These are phyloP conservation scores for Parthenolecanium corni DNA, from an alignment of 2,888 invertebrate genomes.

Conservation along the genomic window DNA sequence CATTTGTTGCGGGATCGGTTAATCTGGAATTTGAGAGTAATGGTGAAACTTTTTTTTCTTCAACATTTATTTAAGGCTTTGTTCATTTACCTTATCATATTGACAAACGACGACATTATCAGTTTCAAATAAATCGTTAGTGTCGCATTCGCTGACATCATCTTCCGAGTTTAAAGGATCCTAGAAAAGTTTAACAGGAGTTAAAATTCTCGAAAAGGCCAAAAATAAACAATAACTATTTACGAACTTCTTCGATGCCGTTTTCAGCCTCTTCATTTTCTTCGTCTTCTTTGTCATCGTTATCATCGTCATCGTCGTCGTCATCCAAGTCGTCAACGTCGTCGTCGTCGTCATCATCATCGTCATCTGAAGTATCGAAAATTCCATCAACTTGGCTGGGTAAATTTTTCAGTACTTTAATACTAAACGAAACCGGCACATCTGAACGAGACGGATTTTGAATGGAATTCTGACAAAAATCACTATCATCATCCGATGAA, in stretches of 20 bases:
- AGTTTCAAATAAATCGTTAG: constrained; percentile 90
- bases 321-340: constrained; percentile 57
- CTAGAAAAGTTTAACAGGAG: too few species aligned
- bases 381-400: constrained; percentile 31
- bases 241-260: constrained; percentile 41
- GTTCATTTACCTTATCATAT: constrained; percentile 99
- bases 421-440: constrained; percentile 1
- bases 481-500: constrained; percentile 41
- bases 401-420: neutral
- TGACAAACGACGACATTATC: constrained; percentile 99
- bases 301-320: constrained; percentile 63
- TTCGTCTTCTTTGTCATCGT: constrained; percentile 42
- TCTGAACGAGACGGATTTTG: neutral
- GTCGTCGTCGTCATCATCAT: constrained; percentile 45
- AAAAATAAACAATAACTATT: neutral
- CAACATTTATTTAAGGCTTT: too few species aligned
- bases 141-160: constrained; percentile 94
- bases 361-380: constrained; percentile 43
- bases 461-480: neutral
- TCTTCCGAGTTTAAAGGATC: constrained; percentile 94
- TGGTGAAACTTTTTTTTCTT: too few species aligned
- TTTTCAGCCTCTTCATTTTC: constrained; percentile 37
- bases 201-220: too few species aligned
- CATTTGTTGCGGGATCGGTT: constrained; percentile 96
- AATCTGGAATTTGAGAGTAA: constrained; percentile 57